Percentiles rank a stretch among this genome's conserved stretches.
These are phyloP conservation scores for Hemithea aestivaria DNA, from an alignment of 2,888 invertebrate species.

Conservation along the genomic window DNA sequence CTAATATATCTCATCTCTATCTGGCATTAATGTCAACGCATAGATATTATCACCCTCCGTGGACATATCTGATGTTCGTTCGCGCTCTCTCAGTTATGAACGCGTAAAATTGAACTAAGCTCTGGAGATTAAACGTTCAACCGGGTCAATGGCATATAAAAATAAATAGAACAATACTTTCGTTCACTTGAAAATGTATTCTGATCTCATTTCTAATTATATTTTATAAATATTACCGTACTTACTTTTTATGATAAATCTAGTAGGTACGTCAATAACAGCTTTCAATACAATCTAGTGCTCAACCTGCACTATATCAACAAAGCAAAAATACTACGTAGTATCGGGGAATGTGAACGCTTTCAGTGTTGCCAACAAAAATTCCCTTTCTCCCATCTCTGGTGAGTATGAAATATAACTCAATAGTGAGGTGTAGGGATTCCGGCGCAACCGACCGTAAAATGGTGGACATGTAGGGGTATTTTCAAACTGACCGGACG, in stretches of 20 bases:
- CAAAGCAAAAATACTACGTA: conserved; percentile 1
- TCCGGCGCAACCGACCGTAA: conserved; percentile 63
- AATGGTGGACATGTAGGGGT: conserved; percentile 67
- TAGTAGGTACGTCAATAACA: too few species aligned
- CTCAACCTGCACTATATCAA: too few species aligned
- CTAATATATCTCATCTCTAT: conserved; percentile 36
- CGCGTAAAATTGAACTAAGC: conserved; percentile 66
- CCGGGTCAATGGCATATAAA: conserved; percentile 16
- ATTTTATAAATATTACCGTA: too few species aligned
- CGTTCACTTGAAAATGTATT: too few species aligned
- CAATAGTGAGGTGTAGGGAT: conserved; percentile 62
- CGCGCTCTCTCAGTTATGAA: conserved; percentile 54
- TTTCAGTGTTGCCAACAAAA: conserved; percentile 34
- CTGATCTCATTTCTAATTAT: background rate
- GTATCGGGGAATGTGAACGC: conserved; percentile 27
- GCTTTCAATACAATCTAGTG: too few species aligned
- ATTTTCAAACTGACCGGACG: conserved; percentile 69
- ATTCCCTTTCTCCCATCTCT: conserved; percentile 41
- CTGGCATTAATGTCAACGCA: conserved; percentile 62
- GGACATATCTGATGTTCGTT: conserved; percentile 62
- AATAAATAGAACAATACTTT: conserved; percentile 5
- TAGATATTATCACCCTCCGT: conserved; percentile 58
- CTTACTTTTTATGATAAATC: too few species aligned
- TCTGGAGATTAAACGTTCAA: conserved; percentile 39
- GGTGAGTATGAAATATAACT: conserved; percentile 64